Evolutionary conservation across 2,113 vertebrate genomes (phyloP).

Genomic region (Vidua chalybeata): DNA sequence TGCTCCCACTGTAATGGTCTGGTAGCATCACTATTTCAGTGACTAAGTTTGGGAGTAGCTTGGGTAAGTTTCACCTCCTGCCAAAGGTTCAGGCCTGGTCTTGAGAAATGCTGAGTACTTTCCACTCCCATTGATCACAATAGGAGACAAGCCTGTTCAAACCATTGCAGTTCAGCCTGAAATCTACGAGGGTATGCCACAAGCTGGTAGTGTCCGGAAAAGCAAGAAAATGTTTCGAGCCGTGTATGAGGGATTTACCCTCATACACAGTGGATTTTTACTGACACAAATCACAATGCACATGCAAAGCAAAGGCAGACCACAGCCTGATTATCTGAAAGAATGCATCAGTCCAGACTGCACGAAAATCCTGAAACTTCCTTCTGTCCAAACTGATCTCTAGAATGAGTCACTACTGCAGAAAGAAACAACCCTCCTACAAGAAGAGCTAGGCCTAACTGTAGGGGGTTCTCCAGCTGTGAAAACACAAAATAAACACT

Average conservation of each 20-base stretch:
- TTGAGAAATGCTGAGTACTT: not conserved
- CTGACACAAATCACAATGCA: not conserved
- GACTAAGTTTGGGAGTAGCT: not conserved
- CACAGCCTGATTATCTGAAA: not conserved
- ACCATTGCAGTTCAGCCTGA: not conserved
- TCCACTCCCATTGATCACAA: not conserved
- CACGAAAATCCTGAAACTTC: not conserved
- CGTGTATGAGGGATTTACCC: not conserved
- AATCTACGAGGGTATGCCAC: not conserved
- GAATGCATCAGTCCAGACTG: not conserved
- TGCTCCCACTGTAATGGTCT: not conserved
- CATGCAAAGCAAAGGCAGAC: not conserved
- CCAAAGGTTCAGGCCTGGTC: constrained; percentile 9
- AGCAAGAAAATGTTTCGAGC: not conserved
- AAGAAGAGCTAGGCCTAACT: constrained; percentile 7
- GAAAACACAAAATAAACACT: constrained; percentile 44
- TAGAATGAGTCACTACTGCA: constrained; percentile 38
- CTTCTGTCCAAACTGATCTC: not conserved
- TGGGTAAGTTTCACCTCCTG: not conserved
- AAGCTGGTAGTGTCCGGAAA: not conserved
- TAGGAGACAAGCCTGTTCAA: not conserved
- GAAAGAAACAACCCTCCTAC: constrained; percentile 7
- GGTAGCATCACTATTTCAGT: not conserved
- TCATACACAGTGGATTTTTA: not conserved
- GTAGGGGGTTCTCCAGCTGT: constrained; percentile 39